Evolutionary conservation across 2,888 invertebrate genomes (phyloP).

Genomic region (Agrotis clavis): DNA sequence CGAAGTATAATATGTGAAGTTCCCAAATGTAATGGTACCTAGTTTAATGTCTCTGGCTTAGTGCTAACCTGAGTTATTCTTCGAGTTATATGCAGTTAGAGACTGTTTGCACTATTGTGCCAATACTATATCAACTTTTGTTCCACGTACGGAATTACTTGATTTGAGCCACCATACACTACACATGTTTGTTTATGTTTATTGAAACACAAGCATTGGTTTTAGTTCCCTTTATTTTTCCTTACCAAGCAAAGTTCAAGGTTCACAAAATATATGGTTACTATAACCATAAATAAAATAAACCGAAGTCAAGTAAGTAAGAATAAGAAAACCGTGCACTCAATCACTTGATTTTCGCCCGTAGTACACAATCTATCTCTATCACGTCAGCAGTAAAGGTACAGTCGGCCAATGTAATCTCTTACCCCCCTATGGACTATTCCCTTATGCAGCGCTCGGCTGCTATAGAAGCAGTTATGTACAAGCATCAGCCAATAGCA

Average conservation of each 20-base stretch:
- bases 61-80: slow-evolving; percentile 1
- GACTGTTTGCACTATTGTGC: slow-evolving; percentile 8
- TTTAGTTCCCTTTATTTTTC: not conserved
- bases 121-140: not conserved
- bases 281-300: slow-evolving; percentile 40
- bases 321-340: slow-evolving; percentile 56
- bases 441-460: too few species aligned
- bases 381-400: slow-evolving; percentile 63
- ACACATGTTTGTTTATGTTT: too few species aligned
- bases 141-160: too few species aligned
- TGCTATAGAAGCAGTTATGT: too few species aligned
- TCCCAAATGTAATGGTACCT: slow-evolving; percentile 6
- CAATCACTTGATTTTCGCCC: slow-evolving; percentile 67
- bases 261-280: slow-evolving; percentile 21
- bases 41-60: slow-evolving; percentile 5
- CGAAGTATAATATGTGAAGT: not conserved
- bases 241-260: not conserved
- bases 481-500: too few species aligned
- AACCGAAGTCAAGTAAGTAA: slow-evolving; percentile 53
- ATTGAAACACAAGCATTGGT: too few species aligned
- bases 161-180: too few species aligned
- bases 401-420: too few species aligned
- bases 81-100: not conserved
- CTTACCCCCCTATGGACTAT: too few species aligned
- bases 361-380: slow-evolving; percentile 68